Evolutionary conservation across 1,140 invertebrate genomes (phyloP), one percentile per base, ranked within the genome.

Genomic region (Drosophila tsacasi): DNA sequence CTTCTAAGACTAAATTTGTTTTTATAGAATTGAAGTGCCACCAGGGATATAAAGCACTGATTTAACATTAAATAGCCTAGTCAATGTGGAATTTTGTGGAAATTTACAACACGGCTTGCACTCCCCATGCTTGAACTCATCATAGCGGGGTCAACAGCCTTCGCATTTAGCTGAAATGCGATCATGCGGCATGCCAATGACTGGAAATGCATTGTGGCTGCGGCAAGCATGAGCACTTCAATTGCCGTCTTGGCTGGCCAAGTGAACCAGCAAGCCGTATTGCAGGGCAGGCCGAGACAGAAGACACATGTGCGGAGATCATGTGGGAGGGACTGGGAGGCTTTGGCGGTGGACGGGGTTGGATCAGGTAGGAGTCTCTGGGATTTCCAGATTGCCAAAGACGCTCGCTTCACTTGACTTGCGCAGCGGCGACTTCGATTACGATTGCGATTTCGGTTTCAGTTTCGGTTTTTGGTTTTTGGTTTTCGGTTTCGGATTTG

Each of bases 301-400:
- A 61, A 72, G 55, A 50, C 67, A 52, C 50, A 73, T 72, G 47
- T 66, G 69, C 19, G 68, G 69, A 71, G 69, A 60, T 59, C 67
- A 42, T 72, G 69, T 73, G 69, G 69, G 69, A 73, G 69, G 69
- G 46, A 27, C 69, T 50, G 15, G 39, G 32, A 46, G 35, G 49
- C 27, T 9, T 17, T n/a, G 37, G 19, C 7, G 19, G 35, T 25
- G 39, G 57, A 59, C 35, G 39, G 63, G 61, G 63, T 35, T 40
- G 57, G 57, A 46, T 46, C 35, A 25, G 47, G n/a, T 55, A 46
- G 63, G 54, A 72, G 69, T 72, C 37, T 49, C 30, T 60, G 69
- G 67, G 69, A 72, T 72, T 73, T 73, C 69, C 69, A 73, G 67
- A 73, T 73, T 73, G 69, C 69, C 69, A 73, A 60, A 73, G 69